Conservation (phyloP, 2,113 vertebrate genomes). For the Halcyon senegalensis region DNA sequence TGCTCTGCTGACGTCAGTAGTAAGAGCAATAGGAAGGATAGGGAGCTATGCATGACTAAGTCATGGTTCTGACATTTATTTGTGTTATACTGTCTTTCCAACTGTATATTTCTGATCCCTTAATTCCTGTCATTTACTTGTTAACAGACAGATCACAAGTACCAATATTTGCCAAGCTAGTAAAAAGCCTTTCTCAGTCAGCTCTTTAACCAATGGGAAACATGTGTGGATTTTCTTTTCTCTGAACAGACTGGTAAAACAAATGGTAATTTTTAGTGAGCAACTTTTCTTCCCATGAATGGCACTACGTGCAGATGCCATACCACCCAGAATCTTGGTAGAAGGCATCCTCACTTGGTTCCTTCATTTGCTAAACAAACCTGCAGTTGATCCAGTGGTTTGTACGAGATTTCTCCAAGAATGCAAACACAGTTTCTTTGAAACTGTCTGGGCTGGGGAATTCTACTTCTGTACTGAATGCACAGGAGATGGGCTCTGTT, state of each 20-base stretch:
- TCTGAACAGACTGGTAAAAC: background rate
- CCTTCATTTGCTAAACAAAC: background rate
- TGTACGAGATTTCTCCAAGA: background rate
- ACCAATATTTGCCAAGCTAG: background rate
- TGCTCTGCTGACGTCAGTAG: background rate
- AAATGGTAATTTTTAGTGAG: background rate
- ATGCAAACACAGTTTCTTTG: background rate
- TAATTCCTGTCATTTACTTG: background rate
- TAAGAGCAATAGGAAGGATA: background rate
- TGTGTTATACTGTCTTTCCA: background rate
- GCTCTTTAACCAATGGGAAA: background rate
- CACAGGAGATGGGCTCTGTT: background rate
- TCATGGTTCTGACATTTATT: background rate
- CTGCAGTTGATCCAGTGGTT: background rate
- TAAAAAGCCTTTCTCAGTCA: background rate
- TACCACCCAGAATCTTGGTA: background rate
- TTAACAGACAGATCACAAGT: background rate
- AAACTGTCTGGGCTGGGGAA: background rate
- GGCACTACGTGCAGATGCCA: rapidly evolving
- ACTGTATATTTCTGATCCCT: background rate
- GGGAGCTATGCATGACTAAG: background rate
- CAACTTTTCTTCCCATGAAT: background rate
- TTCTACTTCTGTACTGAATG: background rate
- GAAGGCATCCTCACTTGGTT: background rate
- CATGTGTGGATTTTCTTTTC: background rate